A percentile compares a stretch with the other conserved stretches of the same genome.
phyloP scores from a whole-genome alignment of 2,797 vertebrate species.

The Takifugu ocellatus region DNA sequence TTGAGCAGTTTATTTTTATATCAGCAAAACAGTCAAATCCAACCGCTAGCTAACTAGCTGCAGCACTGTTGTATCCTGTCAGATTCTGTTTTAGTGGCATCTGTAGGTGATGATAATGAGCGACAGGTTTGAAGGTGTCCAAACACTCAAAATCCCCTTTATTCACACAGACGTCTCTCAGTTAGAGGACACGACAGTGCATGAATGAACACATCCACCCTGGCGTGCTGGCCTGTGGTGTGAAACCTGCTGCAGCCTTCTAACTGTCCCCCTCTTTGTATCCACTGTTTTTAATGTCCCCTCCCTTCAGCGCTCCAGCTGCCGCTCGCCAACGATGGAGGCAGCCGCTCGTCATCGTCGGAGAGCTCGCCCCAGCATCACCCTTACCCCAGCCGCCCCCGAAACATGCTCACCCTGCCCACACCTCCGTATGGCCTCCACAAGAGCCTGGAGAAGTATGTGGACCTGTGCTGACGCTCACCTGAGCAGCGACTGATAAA shows the following conservation, averaged over 20 bases:
- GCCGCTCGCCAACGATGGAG: conserved; percentile 88
- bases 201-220: conserved; percentile 23
- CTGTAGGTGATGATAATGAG: too few relatives aligned
- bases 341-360: conserved; percentile 84
- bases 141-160: too few relatives aligned
- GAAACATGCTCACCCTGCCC: conserved; percentile 86
- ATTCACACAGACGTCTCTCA: too few relatives aligned
- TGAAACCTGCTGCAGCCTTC: conserved; percentile 3
- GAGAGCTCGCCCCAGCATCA: conserved; percentile 89
- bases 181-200: conserved; percentile 5
- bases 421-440: conserved; percentile 81
- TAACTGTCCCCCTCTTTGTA: neutral
- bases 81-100: too few relatives aligned
- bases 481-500: neutral
- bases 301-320: conserved; percentile 82
- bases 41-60: too few relatives aligned
- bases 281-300: neutral
- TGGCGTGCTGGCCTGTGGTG: conserved; percentile 26
- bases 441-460: conserved; percentile 91
- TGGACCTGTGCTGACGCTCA: neutral
- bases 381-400: conserved; percentile 78
- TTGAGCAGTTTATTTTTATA: neutral
- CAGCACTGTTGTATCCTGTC: too few relatives aligned
- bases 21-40: too few relatives aligned
- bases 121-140: too few relatives aligned